These are phyloP conservation scores for Rynchops niger DNA, from an alignment of 2,113 vertebrate species.

Conservation along the genomic window DNA sequence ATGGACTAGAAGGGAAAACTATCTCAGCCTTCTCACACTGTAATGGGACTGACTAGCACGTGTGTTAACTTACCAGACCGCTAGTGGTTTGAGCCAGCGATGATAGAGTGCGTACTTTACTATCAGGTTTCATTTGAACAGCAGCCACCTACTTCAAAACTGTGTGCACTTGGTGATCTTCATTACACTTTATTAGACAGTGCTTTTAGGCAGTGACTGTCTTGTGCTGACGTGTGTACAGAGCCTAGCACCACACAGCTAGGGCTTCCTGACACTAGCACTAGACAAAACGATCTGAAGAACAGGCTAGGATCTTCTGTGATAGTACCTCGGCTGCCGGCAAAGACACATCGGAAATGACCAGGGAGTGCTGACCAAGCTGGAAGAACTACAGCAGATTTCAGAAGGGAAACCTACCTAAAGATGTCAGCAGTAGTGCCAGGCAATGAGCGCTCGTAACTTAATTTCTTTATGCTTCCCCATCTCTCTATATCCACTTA, in stretches of 20 bases:
- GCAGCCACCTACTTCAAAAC: not conserved
- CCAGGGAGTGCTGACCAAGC: not conserved
- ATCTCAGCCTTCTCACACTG: not conserved
- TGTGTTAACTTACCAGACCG: not conserved
- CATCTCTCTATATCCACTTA: not conserved
- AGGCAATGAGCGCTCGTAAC: not conserved
- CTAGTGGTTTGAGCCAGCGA: not conserved
- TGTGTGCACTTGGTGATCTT: not conserved
- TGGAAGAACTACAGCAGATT: not conserved
- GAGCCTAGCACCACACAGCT: not conserved
- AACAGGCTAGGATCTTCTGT: not conserved
- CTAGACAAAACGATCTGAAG: not conserved
- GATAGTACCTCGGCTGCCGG: fast-evolving
- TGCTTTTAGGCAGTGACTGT: not conserved
- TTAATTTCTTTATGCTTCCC: not conserved
- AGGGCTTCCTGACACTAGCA: not conserved
- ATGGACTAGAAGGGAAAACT: not conserved
- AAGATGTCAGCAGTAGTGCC: not conserved
- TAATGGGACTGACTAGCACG: not conserved
- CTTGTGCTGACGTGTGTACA: not conserved
- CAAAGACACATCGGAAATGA: not conserved
- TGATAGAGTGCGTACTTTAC: not conserved
- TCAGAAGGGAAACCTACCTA: not conserved
- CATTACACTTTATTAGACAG: not conserved
- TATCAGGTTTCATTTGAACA: not conserved